A percentile compares a stretch with the other conserved stretches of the same genome.
These are phyloP conservation scores for Astyanax mexicanus DNA, from an alignment of 2,797 vertebrate species.

Conservation along the genomic window DNA sequence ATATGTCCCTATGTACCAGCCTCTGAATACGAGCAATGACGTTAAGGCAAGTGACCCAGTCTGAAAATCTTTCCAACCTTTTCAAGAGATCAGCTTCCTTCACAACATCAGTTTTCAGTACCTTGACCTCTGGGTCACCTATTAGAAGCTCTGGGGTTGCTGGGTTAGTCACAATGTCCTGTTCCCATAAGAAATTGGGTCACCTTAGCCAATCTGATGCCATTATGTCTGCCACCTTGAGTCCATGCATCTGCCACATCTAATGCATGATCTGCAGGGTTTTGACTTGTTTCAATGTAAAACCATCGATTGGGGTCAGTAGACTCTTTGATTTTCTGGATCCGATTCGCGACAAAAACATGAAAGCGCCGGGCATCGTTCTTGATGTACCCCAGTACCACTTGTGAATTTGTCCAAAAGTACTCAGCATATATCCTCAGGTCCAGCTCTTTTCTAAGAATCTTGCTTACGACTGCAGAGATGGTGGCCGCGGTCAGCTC, in stretches of 20 bases:
- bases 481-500: too few relatives aligned
- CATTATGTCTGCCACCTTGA: slow-evolving; percentile 44
- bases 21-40: slow-evolving; percentile 24
- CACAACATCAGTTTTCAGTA: slow-evolving; percentile 18
- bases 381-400: slow-evolving; percentile 30
- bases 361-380: slow-evolving; percentile 21
- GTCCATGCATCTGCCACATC: too few relatives aligned
- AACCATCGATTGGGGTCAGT: too few relatives aligned
- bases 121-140: slow-evolving; percentile 40
- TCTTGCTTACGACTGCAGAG: slow-evolving; percentile 8
- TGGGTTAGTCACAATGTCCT: slow-evolving; percentile 9
- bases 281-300: slow-evolving; percentile 32
- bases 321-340: slow-evolving; percentile 46
- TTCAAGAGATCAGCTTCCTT: slow-evolving; percentile 17
- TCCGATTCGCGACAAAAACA: slow-evolving; percentile 45
- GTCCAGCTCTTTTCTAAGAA: slow-evolving; percentile 38
- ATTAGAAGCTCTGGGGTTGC: slow-evolving; percentile 22
- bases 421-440: slow-evolving; percentile 36
- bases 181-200: slow-evolving; percentile 46
- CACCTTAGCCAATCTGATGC: slow-evolving; percentile 46
- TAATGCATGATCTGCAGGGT: slow-evolving; percentile 38
- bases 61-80: slow-evolving; percentile 32
- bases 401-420: slow-evolving; percentile 51
- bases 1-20: slow-evolving; percentile 1
- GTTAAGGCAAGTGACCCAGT: slow-evolving; percentile 41